Conservation (phyloP, 2,888 invertebrate genomes). For the Eilema depressum region DNA sequence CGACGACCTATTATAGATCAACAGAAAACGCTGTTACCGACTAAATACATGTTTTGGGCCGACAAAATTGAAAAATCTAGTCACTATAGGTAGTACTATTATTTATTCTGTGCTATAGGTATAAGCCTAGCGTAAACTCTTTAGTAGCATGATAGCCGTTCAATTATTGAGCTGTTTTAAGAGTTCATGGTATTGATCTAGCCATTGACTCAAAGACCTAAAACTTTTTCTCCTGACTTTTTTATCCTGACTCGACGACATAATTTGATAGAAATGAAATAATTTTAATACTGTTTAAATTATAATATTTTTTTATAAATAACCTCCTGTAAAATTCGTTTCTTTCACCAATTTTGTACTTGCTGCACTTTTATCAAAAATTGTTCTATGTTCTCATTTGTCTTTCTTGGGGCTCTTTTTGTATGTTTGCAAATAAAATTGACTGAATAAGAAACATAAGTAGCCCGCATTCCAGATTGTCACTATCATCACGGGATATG, state of each 20-base stretch:
- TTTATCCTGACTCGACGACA: neutral
- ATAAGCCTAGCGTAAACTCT: no score
- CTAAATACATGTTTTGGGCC: no score
- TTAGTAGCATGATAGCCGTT: no score
- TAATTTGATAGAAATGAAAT: neutral
- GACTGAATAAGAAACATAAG: neutral
- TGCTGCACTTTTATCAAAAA: neutral
- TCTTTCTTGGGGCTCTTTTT: neutral
- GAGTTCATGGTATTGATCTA: no score
- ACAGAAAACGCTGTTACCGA: no score
- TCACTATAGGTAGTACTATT: no score
- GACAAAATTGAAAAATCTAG: no score
- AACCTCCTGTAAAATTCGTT: neutral
- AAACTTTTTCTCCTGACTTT: no score
- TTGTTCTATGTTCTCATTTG: neutral
- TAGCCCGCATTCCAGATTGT: neutral
- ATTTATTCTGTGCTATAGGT: no score
- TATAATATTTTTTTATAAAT: neutral
- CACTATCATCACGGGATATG: constrained; percentile 41
- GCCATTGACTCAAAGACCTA: no score
- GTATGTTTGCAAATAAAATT: constrained; percentile 1
- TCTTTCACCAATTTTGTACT: neutral
- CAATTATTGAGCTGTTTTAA: no score
- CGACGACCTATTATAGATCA: no score
- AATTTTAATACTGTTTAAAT: neutral